phyloP scores from a whole-genome alignment of 2,113 vertebrate genomes.

The Psephotus haematonotus region DNA sequence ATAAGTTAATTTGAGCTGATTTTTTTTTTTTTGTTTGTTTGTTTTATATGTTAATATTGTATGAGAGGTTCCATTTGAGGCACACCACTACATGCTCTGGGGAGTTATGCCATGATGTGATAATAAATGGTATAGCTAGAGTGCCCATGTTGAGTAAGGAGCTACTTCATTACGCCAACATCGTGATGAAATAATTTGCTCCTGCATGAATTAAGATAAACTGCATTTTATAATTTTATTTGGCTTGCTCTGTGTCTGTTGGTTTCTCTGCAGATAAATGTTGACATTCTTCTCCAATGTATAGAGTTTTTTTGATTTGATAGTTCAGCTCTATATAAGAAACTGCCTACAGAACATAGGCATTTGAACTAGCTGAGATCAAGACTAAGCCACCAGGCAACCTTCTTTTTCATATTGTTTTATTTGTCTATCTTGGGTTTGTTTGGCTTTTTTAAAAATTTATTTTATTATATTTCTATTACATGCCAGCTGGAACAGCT shows the following conservation, averaged over 20 bases:
- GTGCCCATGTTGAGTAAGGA: not conserved
- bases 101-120: not conserved
- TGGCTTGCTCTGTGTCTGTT: not conserved
- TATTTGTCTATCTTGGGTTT: not conserved
- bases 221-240: not conserved
- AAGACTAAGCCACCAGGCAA: not conserved
- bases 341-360: not conserved
- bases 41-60: not conserved
- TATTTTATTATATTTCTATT: not conserved
- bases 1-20: not conserved
- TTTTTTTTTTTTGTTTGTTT: not conserved
- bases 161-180: not conserved
- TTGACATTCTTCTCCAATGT: not conserved
- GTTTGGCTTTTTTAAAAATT: not conserved
- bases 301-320: not conserved
- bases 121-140: not conserved
- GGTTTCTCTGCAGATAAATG: not conserved
- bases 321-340: not conserved
- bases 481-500: not conserved
- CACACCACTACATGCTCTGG: not conserved
- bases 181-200: not conserved
- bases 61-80: not conserved
- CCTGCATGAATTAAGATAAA: not conserved
- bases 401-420: not conserved
- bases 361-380: not conserved